A percentile compares a stretch with the other conserved stretches of the same genome.
phyloP scores from a whole-genome alignment of 2,113 vertebrate genomes.

The Pedionomus torquatus region DNA sequence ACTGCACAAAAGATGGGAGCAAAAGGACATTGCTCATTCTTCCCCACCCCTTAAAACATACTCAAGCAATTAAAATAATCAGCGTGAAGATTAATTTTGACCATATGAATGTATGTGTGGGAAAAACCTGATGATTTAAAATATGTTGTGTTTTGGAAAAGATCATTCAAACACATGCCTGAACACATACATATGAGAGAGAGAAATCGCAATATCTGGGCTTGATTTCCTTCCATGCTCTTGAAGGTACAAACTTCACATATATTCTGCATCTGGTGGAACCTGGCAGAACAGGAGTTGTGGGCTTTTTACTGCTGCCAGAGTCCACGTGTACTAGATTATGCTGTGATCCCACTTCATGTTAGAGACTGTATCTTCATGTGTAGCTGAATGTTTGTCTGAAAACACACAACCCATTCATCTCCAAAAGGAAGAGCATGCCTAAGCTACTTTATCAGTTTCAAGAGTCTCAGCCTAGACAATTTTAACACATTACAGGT shows the following conservation, averaged over 20 bases:
- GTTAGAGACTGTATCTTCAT: neutral
- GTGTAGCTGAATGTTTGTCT: neutral
- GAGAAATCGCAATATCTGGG: neutral
- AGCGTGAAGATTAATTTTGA: neutral
- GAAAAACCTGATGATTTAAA: conserved; percentile 13
- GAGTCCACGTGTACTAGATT: neutral
- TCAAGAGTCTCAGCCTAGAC: neutral
- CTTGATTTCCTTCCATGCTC: neutral
- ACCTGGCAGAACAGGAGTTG: neutral
- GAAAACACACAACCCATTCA: neutral
- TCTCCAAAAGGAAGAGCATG: neutral
- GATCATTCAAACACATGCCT: neutral
- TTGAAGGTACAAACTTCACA: neutral
- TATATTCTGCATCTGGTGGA: neutral
- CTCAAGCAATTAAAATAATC: conserved; percentile 24
- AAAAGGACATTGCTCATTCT: neutral
- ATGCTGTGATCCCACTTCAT: fast-evolving
- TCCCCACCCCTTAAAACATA: neutral
- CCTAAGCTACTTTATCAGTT: neutral
- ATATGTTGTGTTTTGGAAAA: conserved; percentile 25
- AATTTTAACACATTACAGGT: neutral
- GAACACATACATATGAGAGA: neutral
- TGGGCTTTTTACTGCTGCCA: neutral
- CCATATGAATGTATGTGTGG: neutral
- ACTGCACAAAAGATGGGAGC: neutral